phyloP scores from a whole-genome alignment of 2,888 invertebrate species.

The Polyommatus icarus region DNA sequence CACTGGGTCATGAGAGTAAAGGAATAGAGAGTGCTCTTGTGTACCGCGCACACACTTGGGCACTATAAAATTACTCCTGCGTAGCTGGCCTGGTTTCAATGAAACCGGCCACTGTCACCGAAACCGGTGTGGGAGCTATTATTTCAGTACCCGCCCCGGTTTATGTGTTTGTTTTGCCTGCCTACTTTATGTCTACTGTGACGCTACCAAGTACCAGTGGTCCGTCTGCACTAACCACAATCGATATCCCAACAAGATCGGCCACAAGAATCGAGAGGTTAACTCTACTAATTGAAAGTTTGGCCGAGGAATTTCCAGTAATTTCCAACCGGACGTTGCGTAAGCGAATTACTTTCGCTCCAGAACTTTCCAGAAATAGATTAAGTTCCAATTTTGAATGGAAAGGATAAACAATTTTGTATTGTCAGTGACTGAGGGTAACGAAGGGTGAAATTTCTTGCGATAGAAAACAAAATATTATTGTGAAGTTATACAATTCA shows the following conservation, averaged over 20 bases:
- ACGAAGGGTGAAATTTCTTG: neutral
- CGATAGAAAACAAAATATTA: neutral
- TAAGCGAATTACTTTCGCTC: neutral
- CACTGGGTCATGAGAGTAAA: too few species aligned
- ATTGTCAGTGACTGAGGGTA: neutral
- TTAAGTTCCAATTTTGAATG: neutral
- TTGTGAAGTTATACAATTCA: too few species aligned
- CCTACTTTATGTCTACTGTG: too few species aligned
- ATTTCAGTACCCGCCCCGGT: too few species aligned
- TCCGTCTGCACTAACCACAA: neutral
- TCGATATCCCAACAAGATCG: constrained; percentile 1
- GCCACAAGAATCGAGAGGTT: neutral
- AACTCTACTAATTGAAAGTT: constrained; percentile 17
- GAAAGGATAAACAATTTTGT: neutral
- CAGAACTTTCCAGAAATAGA: neutral
- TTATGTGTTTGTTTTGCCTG: too few species aligned
- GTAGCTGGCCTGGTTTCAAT: too few species aligned
- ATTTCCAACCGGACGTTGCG: neutral
- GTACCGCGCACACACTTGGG: too few species aligned
- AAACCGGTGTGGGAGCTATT: too few species aligned
- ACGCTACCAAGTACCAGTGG: neutral
- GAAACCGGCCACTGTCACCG: too few species aligned
- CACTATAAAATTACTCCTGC: too few species aligned
- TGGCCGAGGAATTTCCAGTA: neutral
- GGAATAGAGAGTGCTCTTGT: too few species aligned